Evolutionary conservation across 1,140 invertebrate genomes (phyloP), one percentile per base, ranked within the genome.

Genomic region (Heliconius nattereri): DNA sequence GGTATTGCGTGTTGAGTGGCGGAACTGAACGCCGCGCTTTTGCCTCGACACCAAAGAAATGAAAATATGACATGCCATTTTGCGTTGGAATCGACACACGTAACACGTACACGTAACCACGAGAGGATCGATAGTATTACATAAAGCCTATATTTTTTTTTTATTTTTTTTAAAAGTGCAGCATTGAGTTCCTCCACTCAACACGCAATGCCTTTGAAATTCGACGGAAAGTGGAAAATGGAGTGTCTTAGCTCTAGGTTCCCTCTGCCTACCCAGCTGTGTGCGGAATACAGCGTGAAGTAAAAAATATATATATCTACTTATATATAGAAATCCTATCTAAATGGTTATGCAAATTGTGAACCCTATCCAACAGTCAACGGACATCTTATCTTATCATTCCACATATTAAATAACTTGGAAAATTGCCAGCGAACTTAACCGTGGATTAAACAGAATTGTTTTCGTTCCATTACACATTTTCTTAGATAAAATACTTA

Each of bases 371-470:
- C 60, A 66, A 66, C 60, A 66, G 23, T 29, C 60, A 16, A 29
- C 26, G 60, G 60, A 29, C 60, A 66, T 66, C 60, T 66, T 66
- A 66, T 66, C 60, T 66, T 26, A 66, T 66, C 60, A 66, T 66
- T 66, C 11, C 60, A 66, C 60, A 66, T 66, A 29, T 66, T 66
- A 29, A 66, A 66, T 26, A 66, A 66, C 60, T 66, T 66, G 60
- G 60, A 66, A 66, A 66, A 66, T 66, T 66, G 60, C 60, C 60
- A 66, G 26, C 3, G 3, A 26, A 29, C 60, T 66, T 66, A 2
- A 66, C 5, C 9, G 60, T 29, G 60, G 60, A 66, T 66, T 29
- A 66, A 66, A 23, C 60, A 16, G 60, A 66, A 66, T 66, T 66
- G 60, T 29, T 66, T 29, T 66, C 26, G 26, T 29, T 66, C 60